Evolutionary conservation across 1,140 invertebrate genomes (phyloP).

Genomic region (Hyposmocoma kahamanoa): DNA sequence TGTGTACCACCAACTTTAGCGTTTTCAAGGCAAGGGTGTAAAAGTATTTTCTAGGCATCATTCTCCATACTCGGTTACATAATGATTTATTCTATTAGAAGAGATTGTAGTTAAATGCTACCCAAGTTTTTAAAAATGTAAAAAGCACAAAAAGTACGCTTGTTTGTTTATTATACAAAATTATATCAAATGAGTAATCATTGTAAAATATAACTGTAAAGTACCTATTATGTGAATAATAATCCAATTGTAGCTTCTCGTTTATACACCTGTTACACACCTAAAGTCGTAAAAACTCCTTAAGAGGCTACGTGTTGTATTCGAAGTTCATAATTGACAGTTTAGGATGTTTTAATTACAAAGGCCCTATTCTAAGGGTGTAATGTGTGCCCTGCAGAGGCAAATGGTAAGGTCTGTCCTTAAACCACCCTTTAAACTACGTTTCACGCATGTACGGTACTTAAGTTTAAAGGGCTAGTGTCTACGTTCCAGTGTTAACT

Average conservation of each 20-base stretch:
- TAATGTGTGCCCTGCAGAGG: slow-evolving; percentile 56
- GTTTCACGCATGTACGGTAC: neutral
- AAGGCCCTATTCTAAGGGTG: slow-evolving; percentile 51
- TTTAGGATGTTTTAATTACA: slow-evolving; percentile 66
- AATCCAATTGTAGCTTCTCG: neutral
- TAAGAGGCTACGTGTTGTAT: slow-evolving; percentile 22
- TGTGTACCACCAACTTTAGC: no score
- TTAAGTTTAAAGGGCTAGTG: slow-evolving; percentile 1
- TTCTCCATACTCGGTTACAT: no score
- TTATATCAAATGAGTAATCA: no score
- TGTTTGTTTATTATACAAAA: neutral
- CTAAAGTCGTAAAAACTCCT: slow-evolving; percentile 28
- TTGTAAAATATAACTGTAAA: no score
- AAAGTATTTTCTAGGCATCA: no score
- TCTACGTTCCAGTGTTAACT: slow-evolving; percentile 27
- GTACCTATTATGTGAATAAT: no score
- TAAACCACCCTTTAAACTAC: neutral
- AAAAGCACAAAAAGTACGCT: neutral
- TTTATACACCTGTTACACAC: neutral
- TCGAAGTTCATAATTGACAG: slow-evolving; percentile 52
- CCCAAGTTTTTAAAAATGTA: neutral
- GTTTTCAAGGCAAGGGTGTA: no score
- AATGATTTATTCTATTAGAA: no score
- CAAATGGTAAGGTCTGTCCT: slow-evolving; percentile 25
- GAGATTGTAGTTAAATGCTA: no score